These are phyloP conservation scores for Calidris pygmaea DNA, from an alignment of 2,113 vertebrate genomes.

Conservation along the genomic window DNA sequence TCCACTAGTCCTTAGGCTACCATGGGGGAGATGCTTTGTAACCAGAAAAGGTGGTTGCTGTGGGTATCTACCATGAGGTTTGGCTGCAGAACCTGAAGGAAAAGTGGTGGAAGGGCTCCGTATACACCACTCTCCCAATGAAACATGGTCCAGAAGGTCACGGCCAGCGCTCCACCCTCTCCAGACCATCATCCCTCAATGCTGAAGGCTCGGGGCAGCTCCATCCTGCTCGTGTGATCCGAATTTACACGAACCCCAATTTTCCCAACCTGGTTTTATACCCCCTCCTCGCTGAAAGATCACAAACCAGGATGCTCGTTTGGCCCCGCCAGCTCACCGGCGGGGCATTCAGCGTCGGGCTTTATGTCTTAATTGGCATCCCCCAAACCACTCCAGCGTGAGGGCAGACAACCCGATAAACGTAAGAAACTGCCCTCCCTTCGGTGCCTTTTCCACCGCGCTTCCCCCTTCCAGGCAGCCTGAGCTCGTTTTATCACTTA, in stretches of 20 bases:
- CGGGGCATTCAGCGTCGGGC: neutral
- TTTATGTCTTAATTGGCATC: constrained; percentile 15
- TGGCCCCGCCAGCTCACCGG: neutral
- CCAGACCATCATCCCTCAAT: neutral
- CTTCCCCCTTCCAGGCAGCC: neutral
- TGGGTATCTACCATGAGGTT: neutral
- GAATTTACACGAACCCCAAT: neutral
- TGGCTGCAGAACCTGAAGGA: neutral
- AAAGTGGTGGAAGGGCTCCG: neutral
- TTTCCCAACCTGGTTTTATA: neutral
- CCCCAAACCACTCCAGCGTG: neutral
- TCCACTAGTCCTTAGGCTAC: neutral
- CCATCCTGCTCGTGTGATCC: neutral
- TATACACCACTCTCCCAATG: rapidly evolving
- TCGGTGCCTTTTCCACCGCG: neutral
- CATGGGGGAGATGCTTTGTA: neutral
- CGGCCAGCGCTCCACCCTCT: neutral
- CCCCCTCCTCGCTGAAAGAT: neutral
- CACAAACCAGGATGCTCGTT: rapidly evolving
- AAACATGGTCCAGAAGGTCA: neutral
- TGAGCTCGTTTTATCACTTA: constrained; percentile 21
- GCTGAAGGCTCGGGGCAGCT: neutral
- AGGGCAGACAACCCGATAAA: neutral
- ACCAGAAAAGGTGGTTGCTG: neutral
- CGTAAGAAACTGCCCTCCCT: neutral